These are phyloP conservation scores for Sarcophaga rosellei DNA, from an alignment of 2,888 invertebrate genomes.

Conservation along the genomic window DNA sequence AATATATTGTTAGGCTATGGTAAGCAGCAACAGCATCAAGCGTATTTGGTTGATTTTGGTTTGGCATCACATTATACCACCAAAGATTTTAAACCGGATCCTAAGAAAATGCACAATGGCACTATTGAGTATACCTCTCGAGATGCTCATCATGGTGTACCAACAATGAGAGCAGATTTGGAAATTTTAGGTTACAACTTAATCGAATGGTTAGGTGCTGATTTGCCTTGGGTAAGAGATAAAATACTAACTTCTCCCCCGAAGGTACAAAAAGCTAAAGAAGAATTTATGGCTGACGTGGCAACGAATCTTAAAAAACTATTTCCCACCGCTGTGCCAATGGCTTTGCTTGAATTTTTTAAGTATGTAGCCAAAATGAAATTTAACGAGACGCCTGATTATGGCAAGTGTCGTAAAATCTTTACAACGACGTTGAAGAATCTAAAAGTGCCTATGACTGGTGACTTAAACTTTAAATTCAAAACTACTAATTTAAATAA, in stretches of 20 bases:
- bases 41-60: conserved; percentile 97
- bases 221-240: conserved; percentile 91
- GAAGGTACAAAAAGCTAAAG: conserved; percentile 87
- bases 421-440: conserved; percentile 86
- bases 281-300: conserved; percentile 84
- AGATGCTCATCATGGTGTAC: conserved; percentile 96
- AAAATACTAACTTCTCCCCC: conserved; percentile 83
- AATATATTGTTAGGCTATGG: conserved; percentile 92
- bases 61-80: conserved; percentile 89
- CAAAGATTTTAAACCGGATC: conserved; percentile 92
- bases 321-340: conserved; percentile 80
- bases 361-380: conserved; percentile 86
- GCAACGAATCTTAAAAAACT: conserved; percentile 73
- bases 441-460: conserved; percentile 83
- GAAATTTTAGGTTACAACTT: conserved; percentile 97
- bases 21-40: conserved; percentile 86
- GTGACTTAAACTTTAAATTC: conserved; percentile 82
- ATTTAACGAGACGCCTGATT: conserved; percentile 88
- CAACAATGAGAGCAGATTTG: conserved; percentile 94
- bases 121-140: conserved; percentile 98
- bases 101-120: conserved; percentile 96
- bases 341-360: conserved; percentile 85
- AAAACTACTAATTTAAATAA: conserved; percentile 54
- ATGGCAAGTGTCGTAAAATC: conserved; percentile 86
- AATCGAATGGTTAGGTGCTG: conserved; percentile 93